Conservation (phyloP, 2,113 vertebrate species). For the Atlantisia rogersi region DNA sequence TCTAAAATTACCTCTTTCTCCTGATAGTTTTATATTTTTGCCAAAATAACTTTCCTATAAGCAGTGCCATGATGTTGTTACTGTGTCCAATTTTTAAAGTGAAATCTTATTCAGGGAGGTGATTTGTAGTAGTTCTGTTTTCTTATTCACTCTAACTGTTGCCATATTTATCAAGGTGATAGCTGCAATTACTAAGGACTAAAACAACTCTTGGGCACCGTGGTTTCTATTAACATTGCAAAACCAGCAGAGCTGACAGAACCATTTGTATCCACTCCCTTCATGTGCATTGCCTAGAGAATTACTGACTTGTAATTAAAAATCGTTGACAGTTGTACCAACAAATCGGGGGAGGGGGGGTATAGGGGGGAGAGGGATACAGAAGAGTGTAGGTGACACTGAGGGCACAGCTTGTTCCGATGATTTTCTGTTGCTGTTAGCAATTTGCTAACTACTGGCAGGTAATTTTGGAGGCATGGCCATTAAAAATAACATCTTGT, state of each 20-base stretch:
- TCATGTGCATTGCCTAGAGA: background rate
- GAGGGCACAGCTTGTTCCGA: background rate
- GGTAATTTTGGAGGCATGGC: background rate
- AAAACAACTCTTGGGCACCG: background rate
- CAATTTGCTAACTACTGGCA: background rate
- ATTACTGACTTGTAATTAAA: background rate
- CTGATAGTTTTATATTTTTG: background rate
- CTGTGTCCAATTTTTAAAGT: background rate
- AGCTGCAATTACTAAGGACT: background rate
- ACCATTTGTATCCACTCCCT: background rate
- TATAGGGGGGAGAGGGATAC: too few species aligned
- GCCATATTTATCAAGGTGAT: background rate
- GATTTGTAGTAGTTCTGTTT: background rate
- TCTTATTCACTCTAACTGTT: background rate
- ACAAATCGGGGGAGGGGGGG: rapidly evolving
- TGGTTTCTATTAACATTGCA: background rate
- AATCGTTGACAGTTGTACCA: background rate
- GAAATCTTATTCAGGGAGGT: background rate
- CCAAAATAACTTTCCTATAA: background rate
- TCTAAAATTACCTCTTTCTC: background rate
- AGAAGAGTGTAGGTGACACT: background rate
- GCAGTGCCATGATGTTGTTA: background rate
- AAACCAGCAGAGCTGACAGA: background rate
- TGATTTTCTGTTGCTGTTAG: background rate
- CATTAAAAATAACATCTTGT: background rate